phyloP scores from a whole-genome alignment of 2,888 invertebrate species.

The Bombylius major region DNA sequence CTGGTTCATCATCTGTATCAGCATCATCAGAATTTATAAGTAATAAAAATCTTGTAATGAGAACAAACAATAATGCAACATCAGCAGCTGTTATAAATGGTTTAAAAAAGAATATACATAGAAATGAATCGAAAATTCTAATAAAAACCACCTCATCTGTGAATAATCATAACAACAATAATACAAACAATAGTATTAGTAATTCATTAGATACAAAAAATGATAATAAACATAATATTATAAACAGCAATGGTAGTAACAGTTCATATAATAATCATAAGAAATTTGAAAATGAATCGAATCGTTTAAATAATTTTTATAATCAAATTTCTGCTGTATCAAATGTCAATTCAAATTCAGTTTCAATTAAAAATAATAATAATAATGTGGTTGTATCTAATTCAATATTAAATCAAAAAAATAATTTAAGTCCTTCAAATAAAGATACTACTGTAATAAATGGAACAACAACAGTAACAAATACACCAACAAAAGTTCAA shows the following conservation, averaged over 20 bases:
- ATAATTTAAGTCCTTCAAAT: conserved; percentile 1
- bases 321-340: conserved; percentile 28
- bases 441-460: background rate
- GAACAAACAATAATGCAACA: conserved; percentile 33
- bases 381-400: background rate
- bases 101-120: conserved; percentile 31
- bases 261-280: conserved; percentile 22
- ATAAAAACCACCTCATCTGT: background rate
- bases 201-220: background rate
- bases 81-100: conserved; percentile 32
- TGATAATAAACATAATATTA: conserved; percentile 1
- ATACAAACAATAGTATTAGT: background rate
- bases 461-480: background rate
- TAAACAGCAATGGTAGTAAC: background rate
- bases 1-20: conserved; percentile 17
- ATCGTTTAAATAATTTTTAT: conserved; percentile 33
- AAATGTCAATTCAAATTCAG: conserved; percentile 21
- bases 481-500: too few relatives aligned
- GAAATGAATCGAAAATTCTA: conserved; percentile 14
- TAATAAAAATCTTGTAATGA: conserved; percentile 31
- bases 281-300: conserved; percentile 34
- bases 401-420: conserved; percentile 8
- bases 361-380: background rate
- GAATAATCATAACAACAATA: background rate
- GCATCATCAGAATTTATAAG: conserved; percentile 28